Base-by-base conservation (phyloP, 2,113 vertebrate species). In the Rhombomys opimus region DNA sequence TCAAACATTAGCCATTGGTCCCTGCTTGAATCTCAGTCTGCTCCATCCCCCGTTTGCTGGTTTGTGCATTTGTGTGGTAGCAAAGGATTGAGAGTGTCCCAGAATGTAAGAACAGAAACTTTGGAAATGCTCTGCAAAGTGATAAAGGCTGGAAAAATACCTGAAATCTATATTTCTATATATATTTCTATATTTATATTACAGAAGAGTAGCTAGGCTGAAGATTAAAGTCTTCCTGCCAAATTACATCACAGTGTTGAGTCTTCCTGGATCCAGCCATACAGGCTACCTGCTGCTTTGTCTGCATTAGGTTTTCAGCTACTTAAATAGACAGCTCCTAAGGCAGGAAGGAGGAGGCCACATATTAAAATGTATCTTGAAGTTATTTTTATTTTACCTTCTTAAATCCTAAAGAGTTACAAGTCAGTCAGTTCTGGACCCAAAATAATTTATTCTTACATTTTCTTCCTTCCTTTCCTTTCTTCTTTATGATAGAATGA, bases 101-200 rank as follows among this genome's bases (percentile, higher is more conserved):
- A 38, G 22, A 7, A 70, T 22, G 50, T 15, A 77, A 57, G 65
- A 92, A 41, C 15, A 52, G 3, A 25, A 52, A 63, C 38, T 78
- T 95, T 91, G 54, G 9, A 32, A 1, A 77, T 89, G 73, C 22
- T 85, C 9, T 57, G n/a, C 12, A 92, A 94, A 70, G 50, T 18
- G 57, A 80, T 30, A 61, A n/a, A 94, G 72, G 38, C 59, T 91
- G 54, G 67, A 93, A 82, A 96, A 95, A 57, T 88, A 87, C 87
- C 65, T 89, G 18, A 85, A 91, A 73, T n/a, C n/a, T n/a, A n/a
- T n/a, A n/a, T n/a, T n/a, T n/a, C n/a, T n/a, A n/a, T n/a, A n/a
- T n/a, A n/a, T n/a, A n/a, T n/a, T n/a, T n/a, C n/a, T n/a, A n/a
- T n/a, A n/a, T n/a, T n/a, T n/a, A n/a, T n/a, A n/a, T n/a, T 50